Evolutionary conservation across 2,113 vertebrate species (phyloP).

Genomic region (Glaucomys volans): DNA sequence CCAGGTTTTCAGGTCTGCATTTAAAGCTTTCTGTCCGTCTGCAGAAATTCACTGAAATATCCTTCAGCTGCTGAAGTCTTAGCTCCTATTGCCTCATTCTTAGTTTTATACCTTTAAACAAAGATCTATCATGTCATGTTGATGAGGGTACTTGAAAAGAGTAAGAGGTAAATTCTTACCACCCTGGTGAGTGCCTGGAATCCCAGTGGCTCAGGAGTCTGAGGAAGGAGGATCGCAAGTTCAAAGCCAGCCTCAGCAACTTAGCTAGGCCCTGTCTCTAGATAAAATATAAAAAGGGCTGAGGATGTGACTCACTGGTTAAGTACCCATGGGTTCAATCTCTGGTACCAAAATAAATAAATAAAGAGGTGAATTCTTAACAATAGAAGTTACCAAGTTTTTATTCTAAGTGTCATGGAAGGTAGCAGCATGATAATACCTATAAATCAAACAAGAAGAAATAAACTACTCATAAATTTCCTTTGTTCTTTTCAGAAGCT

Average conservation of each 20-base stretch:
- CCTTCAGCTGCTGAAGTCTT: neutral
- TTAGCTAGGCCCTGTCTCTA: too few species aligned
- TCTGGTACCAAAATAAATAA: too few species aligned
- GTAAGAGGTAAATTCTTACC: neutral
- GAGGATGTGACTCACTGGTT: too few species aligned
- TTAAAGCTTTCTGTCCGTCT: neutral
- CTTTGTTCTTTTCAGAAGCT: neutral
- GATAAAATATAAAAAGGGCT: too few species aligned
- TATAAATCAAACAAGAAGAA: neutral
- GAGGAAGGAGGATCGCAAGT: too few species aligned
- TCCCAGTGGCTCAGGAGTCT: too few species aligned
- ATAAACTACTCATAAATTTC: neutral
- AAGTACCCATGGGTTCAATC: too few species aligned
- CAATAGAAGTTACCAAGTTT: neutral
- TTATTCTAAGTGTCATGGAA: neutral
- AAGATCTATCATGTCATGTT: neutral
- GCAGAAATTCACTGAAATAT: neutral
- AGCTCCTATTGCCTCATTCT: neutral
- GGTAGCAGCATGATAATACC: neutral
- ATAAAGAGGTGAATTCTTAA: neutral
- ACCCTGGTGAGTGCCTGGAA: too few species aligned
- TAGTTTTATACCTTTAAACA: constrained; percentile 17
- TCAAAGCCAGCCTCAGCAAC: too few species aligned
- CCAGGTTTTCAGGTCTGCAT: neutral
- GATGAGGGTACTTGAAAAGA: neutral